These are phyloP conservation scores for Chionis minor DNA, from an alignment of 2,113 vertebrate species.

Conservation along the genomic window DNA sequence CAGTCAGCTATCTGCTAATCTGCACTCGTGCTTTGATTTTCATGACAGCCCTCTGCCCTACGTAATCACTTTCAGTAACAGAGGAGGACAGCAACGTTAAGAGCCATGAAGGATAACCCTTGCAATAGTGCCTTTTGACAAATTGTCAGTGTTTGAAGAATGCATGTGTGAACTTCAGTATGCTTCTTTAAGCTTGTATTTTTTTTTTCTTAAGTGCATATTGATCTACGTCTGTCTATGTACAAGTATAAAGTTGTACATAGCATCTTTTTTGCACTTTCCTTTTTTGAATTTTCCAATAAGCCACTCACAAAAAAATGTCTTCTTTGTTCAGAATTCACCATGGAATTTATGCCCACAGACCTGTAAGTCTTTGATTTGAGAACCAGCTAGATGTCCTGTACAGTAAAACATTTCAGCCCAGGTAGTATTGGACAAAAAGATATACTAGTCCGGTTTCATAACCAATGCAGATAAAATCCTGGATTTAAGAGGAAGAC, in stretches of 20 bases:
- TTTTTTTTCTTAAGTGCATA: background rate
- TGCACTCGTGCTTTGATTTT: background rate
- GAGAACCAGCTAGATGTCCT: background rate
- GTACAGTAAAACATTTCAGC: background rate
- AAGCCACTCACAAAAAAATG: background rate
- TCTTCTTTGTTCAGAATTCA: background rate
- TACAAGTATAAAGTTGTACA: background rate
- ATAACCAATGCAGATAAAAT: background rate
- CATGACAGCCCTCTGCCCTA: background rate
- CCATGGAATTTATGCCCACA: background rate
- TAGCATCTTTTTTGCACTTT: background rate
- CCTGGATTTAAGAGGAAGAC: background rate
- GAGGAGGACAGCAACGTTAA: background rate
- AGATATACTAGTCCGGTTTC: background rate
- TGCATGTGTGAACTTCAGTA: background rate
- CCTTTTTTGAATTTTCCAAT: background rate
- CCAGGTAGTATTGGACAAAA: background rate
- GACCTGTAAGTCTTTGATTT: background rate
- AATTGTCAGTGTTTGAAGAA: background rate
- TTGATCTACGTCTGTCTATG: too few relatives aligned
- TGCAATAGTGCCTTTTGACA: background rate
- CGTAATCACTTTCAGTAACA: background rate
- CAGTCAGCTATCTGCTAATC: background rate
- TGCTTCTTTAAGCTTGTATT: background rate
- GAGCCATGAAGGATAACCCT: background rate